A percentile compares a stretch with the other conserved stretches of the same genome.
Evolutionary conservation across 2,797 vertebrate species (phyloP).

Genomic region (Pantherophis vulpinus): DNA sequence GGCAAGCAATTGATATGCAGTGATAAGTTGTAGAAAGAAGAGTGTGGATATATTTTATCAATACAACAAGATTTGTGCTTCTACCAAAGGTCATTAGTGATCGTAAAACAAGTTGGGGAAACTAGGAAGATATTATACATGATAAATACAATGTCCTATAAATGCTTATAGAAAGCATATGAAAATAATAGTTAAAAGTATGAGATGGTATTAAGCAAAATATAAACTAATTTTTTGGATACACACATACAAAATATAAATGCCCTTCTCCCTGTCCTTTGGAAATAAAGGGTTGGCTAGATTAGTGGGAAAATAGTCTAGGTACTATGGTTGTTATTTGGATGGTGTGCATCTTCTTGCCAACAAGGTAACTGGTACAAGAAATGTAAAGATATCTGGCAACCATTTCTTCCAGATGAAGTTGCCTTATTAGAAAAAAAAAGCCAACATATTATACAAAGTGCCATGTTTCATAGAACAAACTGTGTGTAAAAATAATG

Average conservation of each 20-base stretch:
- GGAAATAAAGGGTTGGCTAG: slow-evolving; percentile 36
- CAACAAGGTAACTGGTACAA: slow-evolving; percentile 38
- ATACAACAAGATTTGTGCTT: neutral
- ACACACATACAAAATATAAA: slow-evolving; percentile 39
- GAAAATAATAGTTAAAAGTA: slow-evolving; percentile 52
- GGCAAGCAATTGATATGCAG: neutral
- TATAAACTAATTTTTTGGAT: slow-evolving; percentile 58
- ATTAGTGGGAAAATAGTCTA: neutral
- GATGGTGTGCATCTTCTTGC: slow-evolving; percentile 55
- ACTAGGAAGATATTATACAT: neutral
- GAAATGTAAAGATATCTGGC: slow-evolving; percentile 22
- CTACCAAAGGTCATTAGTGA: slow-evolving; percentile 30
- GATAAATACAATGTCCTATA: slow-evolving; percentile 44
- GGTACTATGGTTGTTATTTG: slow-evolving; percentile 45
- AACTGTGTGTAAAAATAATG: neutral
- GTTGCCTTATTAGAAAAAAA: slow-evolving; percentile 40
- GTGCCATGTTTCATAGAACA: slow-evolving; percentile 35
- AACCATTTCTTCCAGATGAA: slow-evolving; percentile 6
- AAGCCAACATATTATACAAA: slow-evolving; percentile 26
- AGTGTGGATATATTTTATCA: neutral
- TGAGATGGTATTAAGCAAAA: slow-evolving; percentile 40
- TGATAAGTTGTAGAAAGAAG: neutral
- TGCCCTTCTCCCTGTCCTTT: neutral
- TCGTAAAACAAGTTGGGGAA: slow-evolving; percentile 62
- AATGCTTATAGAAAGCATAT: slow-evolving; percentile 40